Evolutionary conservation across 2,888 invertebrate species (phyloP).

Genomic region (Xylophagus ater): DNA sequence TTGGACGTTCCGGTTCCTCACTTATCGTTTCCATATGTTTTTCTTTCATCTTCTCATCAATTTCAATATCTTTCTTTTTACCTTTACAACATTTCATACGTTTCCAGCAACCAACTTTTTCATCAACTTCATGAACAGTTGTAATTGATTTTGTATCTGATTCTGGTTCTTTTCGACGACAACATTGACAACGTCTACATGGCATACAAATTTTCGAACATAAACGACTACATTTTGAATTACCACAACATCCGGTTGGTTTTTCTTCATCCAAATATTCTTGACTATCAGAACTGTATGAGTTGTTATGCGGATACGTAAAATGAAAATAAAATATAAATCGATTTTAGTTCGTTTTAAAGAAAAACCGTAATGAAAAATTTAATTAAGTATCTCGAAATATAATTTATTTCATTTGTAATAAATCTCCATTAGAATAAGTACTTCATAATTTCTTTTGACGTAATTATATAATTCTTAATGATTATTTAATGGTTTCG

Average conservation of each 20-base stretch:
- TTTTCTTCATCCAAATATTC: slow-evolving; percentile 28
- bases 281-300: slow-evolving; percentile 31
- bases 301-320: no score
- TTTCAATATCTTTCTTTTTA: slow-evolving; percentile 40
- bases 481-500: no score
- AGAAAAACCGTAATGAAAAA: no score
- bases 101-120: slow-evolving; percentile 33
- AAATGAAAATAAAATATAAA: no score
- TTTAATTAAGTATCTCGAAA: no score
- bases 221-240: slow-evolving; percentile 23
- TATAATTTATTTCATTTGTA: no score
- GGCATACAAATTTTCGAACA: slow-evolving; percentile 33
- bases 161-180: slow-evolving; percentile 25
- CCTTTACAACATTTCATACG: slow-evolving; percentile 37
- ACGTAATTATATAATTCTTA: no score
- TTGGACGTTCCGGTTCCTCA: slow-evolving; percentile 18
- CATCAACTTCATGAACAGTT: slow-evolving; percentile 30
- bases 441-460: no score
- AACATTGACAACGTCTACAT: slow-evolving; percentile 29
- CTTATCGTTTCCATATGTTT: slow-evolving; percentile 21
- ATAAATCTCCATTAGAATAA: no score
- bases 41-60: slow-evolving; percentile 13
- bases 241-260: slow-evolving; percentile 27
- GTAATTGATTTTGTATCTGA: slow-evolving; percentile 24
- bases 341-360: no score